Evolutionary conservation across 2,113 vertebrate genomes (phyloP).

Genomic region (Lycaon pictus): DNA sequence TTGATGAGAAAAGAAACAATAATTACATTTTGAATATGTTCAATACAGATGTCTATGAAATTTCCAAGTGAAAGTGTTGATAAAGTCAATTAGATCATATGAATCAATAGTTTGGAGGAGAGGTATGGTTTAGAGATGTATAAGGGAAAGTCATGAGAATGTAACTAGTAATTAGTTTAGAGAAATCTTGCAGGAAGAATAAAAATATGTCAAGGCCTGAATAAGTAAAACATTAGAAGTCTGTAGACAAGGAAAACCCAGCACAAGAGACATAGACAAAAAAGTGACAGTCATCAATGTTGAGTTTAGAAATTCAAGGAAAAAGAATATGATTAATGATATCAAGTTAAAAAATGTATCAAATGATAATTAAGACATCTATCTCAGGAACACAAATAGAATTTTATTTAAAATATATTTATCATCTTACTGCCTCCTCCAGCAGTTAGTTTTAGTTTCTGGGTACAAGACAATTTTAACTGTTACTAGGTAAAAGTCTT

Average conservation of each 20-base stretch:
- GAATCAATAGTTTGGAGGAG: not conserved
- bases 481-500: not conserved
- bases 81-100: not conserved
- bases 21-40: not conserved
- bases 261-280: not conserved
- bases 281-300: not conserved
- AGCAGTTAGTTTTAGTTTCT: slow-evolving; percentile 11
- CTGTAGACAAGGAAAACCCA: not conserved
- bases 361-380: not conserved
- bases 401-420: slow-evolving; percentile 4
- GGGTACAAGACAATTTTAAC: not conserved
- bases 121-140: not conserved
- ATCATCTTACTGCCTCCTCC: not conserved
- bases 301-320: not conserved
- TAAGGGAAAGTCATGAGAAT: too few relatives aligned
- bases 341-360: not conserved
- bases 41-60: not conserved
- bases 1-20: not conserved
- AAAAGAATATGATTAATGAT: not conserved
- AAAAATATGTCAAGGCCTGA: not conserved
- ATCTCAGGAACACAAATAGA: not conserved
- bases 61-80: not conserved
- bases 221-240: not conserved
- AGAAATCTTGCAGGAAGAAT: not conserved
- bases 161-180: not conserved